Percentiles rank a stretch among this genome's conserved stretches.
phyloP scores from a whole-genome alignment of 2,797 vertebrate genomes.

The Delichon dasypus region DNA sequence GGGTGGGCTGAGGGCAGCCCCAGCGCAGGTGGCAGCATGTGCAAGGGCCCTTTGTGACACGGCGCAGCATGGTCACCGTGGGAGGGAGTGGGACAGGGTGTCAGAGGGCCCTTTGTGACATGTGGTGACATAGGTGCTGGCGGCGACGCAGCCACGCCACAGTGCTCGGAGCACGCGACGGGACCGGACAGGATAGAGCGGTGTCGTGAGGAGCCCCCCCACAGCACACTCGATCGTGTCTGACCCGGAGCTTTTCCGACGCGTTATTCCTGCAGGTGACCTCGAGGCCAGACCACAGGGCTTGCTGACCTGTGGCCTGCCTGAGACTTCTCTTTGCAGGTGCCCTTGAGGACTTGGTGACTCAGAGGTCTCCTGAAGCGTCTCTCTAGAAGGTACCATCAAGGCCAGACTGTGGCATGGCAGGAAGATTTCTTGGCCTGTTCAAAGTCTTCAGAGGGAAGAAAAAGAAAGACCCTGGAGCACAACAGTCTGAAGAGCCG shows the following conservation, averaged over 20 bases:
- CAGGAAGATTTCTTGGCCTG: background rate
- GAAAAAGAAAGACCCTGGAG: background rate
- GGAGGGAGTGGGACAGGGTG: background rate
- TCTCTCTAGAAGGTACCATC: background rate
- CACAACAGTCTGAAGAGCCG: no score
- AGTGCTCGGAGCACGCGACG: background rate
- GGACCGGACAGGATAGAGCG: background rate
- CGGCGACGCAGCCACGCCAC: background rate
- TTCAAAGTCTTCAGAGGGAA: background rate
- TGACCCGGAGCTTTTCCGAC: no score
- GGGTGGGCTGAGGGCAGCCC: no score
- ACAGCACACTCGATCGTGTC: no score
- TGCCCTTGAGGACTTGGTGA: background rate
- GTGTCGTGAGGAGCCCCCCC: background rate
- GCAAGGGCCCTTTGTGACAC: background rate
- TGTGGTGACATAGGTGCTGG: background rate
- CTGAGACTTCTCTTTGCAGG: no score
- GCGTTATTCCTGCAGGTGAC: background rate
- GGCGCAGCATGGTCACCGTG: no score
- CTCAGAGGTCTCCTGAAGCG: background rate
- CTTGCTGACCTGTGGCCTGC: background rate
- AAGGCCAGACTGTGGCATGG: background rate
- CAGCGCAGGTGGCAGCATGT: background rate
- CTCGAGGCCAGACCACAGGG: background rate
- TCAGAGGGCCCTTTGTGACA: no score